These are phyloP conservation scores for Falcunculus frontatus DNA, from an alignment of 2,113 vertebrate genomes.

Conservation along the genomic window DNA sequence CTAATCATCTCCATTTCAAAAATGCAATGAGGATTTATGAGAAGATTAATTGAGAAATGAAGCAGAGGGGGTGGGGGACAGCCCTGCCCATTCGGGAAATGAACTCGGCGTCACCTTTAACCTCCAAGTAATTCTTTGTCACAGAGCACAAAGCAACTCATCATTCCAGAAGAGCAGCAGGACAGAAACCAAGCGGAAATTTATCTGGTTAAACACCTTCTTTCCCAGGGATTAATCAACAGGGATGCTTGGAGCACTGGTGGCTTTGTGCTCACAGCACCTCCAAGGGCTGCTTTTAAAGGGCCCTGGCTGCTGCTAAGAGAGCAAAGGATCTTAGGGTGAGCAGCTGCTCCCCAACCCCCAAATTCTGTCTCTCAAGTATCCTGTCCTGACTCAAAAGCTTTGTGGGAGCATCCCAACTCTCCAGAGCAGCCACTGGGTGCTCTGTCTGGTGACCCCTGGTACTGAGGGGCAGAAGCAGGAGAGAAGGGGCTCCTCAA, in stretches of 20 bases:
- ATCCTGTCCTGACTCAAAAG: neutral
- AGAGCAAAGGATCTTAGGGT: neutral
- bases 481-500: neutral
- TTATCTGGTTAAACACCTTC: neutral
- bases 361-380: neutral
- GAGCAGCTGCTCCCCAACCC: neutral
- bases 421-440: neutral
- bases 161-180: constrained; percentile 6
- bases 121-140: constrained; percentile 28
- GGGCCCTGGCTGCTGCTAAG: neutral
- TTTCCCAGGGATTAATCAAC: constrained; percentile 23
- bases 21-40: constrained; percentile 19
- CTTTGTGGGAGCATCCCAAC: neutral
- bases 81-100: neutral
- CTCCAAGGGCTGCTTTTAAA: neutral
- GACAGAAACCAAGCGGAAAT: constrained; percentile 20
- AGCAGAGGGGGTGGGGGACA: neutral
- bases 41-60: constrained; percentile 9
- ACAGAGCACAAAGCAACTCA: constrained; percentile 28
- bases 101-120: constrained; percentile 5
- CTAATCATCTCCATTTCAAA: constrained; percentile 42
- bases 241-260: neutral
- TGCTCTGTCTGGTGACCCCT: neutral
- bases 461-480: neutral
- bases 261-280: neutral